Percentiles rank a stretch among this genome's conserved stretches.
Evolutionary conservation across 2,797 vertebrate genomes (phyloP).

Genomic region (Pogonophryne albipinna): DNA sequence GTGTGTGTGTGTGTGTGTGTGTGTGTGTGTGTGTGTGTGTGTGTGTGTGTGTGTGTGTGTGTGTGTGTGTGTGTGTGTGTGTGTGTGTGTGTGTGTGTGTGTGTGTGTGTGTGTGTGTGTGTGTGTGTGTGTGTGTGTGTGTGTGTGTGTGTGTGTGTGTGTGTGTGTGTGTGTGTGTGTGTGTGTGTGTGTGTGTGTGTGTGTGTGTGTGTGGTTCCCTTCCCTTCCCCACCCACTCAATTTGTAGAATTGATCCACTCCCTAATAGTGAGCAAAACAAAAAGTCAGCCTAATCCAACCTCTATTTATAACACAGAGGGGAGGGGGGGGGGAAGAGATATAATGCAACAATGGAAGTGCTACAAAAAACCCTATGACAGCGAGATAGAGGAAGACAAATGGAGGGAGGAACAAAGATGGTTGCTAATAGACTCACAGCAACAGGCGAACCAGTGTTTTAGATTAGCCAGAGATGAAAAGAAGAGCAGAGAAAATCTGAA

Average conservation of each 20-base stretch:
- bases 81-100: slow-evolving; percentile 42
- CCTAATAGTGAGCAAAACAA: slow-evolving; percentile 72
- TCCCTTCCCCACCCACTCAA: slow-evolving; percentile 68
- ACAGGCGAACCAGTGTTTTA: slow-evolving; percentile 12
- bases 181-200: slow-evolving; percentile 52
- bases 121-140: slow-evolving; percentile 51
- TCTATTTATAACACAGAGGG: slow-evolving; percentile 62
- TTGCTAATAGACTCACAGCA: slow-evolving; percentile 29
- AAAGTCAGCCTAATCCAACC: slow-evolving; percentile 67
- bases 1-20: no score
- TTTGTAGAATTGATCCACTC: slow-evolving; percentile 78
- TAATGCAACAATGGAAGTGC: slow-evolving; percentile 40
- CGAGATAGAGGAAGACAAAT: slow-evolving; percentile 48
- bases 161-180: slow-evolving; percentile 53
- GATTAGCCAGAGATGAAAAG: slow-evolving; percentile 35
- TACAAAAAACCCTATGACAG: slow-evolving; percentile 33
- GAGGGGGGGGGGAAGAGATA: slow-evolving; percentile 16
- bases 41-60: slow-evolving; percentile 51
- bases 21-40: slow-evolving; percentile 45
- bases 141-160: slow-evolving; percentile 53
- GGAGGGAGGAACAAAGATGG: background rate
- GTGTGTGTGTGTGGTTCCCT: slow-evolving; percentile 43
- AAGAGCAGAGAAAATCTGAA: slow-evolving; percentile 45
- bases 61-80: slow-evolving; percentile 45
- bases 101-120: slow-evolving; percentile 47